Percentiles rank a stretch among this genome's conserved stretches.
These are phyloP conservation scores for Channa maculata DNA, from an alignment of 2,113 vertebrate genomes.

Conservation along the genomic window DNA sequence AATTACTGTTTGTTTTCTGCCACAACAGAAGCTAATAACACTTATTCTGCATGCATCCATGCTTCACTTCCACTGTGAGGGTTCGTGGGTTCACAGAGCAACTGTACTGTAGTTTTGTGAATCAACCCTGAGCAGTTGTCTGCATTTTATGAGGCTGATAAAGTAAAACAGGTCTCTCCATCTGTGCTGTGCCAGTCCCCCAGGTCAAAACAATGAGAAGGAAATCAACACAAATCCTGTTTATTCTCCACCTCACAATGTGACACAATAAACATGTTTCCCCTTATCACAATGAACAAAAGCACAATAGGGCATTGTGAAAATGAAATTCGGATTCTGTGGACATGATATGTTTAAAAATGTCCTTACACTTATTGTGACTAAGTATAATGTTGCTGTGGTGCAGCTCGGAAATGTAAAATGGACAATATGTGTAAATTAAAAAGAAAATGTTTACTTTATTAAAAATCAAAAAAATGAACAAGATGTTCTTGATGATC, in stretches of 20 bases:
- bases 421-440: no score
- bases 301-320: constrained; percentile 51
- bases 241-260: constrained; percentile 65
- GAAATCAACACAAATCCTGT: constrained; percentile 79
- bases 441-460: not conserved
- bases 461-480: not conserved
- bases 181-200: constrained; percentile 54
- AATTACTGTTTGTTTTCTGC: no score
- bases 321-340: constrained; percentile 13
- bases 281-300: constrained; percentile 46
- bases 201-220: constrained; percentile 73
- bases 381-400: not conserved
- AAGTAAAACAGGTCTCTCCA: constrained; percentile 61
- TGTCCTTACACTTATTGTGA: no score
- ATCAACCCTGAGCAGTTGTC: constrained; percentile 41
- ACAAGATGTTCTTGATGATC: not conserved
- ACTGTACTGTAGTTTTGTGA: constrained; percentile 6
- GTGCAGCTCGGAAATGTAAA: not conserved
- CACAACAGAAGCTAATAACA: no score
- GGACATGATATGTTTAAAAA: not conserved
- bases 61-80: not conserved
- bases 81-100: constrained; percentile 7
- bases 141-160: constrained; percentile 43
- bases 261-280: constrained; percentile 57
- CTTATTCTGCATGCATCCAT: not conserved